Evolutionary conservation across 2,113 vertebrate genomes (phyloP), one percentile per base, ranked within the genome.

Genomic region (Aptenodytes patagonicus): DNA sequence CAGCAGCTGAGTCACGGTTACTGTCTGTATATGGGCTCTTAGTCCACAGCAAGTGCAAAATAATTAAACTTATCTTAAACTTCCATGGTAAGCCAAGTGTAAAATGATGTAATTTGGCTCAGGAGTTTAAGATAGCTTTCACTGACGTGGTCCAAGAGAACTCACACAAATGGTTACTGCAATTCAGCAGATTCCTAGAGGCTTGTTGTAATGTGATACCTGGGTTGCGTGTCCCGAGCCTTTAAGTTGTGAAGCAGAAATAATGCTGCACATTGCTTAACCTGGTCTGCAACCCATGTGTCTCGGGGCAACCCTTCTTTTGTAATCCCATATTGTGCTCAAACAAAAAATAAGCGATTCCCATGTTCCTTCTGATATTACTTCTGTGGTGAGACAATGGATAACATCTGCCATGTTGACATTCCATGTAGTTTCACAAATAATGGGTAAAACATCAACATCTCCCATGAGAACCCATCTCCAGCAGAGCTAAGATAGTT

Each of bases 341-440:
- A 38, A 72, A 65, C 0, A 0, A 79, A 76, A 84, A 91, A 11
- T 7, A n/a, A 91, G 76, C 0, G 25, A 91, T 85, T 95, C 77
- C 32, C 81, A 42, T 38, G 61, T 62, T 76, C 57, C 46, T 77
- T 68, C 83, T 89, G 92, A 87, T 85, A 91, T 24, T 89, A 49
- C 13, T 96, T 92, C 77, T 72, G 65, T 61, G 77, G 69, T 58
- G 49, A 87, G 87, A 92, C 36, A 95, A 95, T 95, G 87, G 84
- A 36, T 94, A 95, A 95, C 83, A 95, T 89, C 94, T 92, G 93
- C 73, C 73, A 17, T 3, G 19, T 52, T 91, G 83, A 36, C 89
- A 79, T 76, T 61, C 61, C 4, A 0, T 62, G 70, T 16, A 64
- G 34, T 89, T 96, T 92, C 89, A 76, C 61, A 95, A 95, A 89